These are phyloP conservation scores for Microcebus jonahi DNA, from an alignment of 2,113 vertebrate species.

Conservation along the genomic window DNA sequence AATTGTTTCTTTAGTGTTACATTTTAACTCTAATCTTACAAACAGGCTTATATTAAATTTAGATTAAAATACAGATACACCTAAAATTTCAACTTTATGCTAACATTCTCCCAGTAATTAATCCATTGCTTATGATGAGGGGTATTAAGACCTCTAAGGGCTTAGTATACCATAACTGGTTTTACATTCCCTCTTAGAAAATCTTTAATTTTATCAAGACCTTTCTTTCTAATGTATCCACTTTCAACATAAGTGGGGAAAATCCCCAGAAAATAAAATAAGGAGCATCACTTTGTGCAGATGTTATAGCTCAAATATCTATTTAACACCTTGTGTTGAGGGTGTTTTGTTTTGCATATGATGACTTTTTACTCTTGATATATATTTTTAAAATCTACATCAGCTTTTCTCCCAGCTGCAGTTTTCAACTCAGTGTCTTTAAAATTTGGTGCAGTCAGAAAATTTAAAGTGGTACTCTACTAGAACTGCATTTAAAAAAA, in stretches of 20 bases:
- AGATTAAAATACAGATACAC: background rate
- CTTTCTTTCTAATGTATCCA: background rate
- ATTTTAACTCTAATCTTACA: constrained; percentile 1
- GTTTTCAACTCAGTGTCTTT: background rate
- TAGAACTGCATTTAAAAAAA: background rate
- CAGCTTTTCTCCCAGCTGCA: background rate
- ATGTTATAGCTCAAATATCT: background rate
- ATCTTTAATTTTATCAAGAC: background rate
- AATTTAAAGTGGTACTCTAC: background rate
- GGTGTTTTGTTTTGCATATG: background rate
- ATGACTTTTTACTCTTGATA: background rate
- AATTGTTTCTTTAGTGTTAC: background rate
- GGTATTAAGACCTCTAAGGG: background rate
- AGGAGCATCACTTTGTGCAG: background rate
- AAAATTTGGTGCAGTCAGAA: constrained; percentile 4
- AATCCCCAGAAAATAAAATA: background rate
- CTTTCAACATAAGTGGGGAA: background rate
- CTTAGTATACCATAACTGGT: background rate
- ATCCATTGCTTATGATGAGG: background rate
- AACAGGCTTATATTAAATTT: background rate
- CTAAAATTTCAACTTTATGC: background rate
- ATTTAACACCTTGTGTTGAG: background rate
- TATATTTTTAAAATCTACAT: background rate
- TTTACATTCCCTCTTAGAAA: background rate
- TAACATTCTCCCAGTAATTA: constrained; percentile 11